Base-by-base conservation (phyloP, 2,888 invertebrate species). In the Yponomeuta plumbellus region DNA sequence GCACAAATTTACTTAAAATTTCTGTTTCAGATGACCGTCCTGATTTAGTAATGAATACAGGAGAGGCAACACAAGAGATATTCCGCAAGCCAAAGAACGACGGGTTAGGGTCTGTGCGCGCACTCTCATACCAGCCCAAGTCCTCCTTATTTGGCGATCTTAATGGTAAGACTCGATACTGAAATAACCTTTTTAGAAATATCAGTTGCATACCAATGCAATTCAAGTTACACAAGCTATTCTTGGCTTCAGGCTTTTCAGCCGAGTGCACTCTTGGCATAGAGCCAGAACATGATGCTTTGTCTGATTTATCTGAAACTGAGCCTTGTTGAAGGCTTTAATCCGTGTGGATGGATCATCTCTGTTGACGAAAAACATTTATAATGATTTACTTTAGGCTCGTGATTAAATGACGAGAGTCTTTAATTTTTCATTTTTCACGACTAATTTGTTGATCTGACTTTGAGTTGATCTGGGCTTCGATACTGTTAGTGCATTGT, bases 121-220 rank as follows among this genome's bases (percentile, higher is more conserved):
- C 88, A 0, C 71, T 89, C 6, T 87, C 88, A 4, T 88, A 84
- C 69, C 78, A 81, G 21, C 72, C 69, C n/a, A 81, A 79, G 56
- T 73, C 79, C 61, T 66, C 58, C 20, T 58, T 61, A 44, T 67
- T 69, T 67, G 52, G 68, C 65, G 17, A 23, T 65, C 3, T 68
- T 61, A 21, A 65, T 20, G 58, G 21, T 59, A 66, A 65, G 61
- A 56, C 61, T 40, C 44, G 56, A 39, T 56, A 40, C 40, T 39
- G 34, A 34, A 34, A 34, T 52, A 52, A 52, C 17, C 13, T 17
- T 52, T 13, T 17, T 17, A 17, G 17, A 4, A 52, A 52, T 52
- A 52, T 52, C 17, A 17, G 17, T 52, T 52, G 17, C 17, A 17
- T 52, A 52, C 17, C 44, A 52, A 52, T 52, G 13, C 44, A 52